Evolutionary conservation across 2,113 vertebrate species (phyloP).

Genomic region (Apistogramma diplotaenia): DNA sequence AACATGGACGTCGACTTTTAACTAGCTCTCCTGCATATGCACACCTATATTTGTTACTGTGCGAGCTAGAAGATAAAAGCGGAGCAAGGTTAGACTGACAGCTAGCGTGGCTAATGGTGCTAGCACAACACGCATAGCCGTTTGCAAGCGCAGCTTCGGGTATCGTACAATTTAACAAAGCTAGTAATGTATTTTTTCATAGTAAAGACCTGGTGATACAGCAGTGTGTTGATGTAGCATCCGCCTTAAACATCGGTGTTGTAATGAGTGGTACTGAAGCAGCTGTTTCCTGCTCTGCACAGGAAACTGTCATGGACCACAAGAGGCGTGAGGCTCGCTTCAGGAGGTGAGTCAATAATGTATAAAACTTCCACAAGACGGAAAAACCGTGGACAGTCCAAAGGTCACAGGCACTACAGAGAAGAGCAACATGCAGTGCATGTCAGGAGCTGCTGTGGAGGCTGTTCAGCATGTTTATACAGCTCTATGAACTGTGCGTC

Average conservation of each 20-base stretch:
- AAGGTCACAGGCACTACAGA: not conserved
- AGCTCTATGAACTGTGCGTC: not conserved
- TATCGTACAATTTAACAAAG: not conserved
- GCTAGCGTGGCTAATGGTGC: not conserved
- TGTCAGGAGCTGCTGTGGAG: not conserved
- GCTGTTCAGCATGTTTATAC: not conserved
- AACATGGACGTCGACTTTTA: not conserved
- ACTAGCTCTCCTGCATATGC: not conserved
- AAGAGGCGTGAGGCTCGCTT: slow-evolving; percentile 66
- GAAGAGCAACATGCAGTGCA: not conserved
- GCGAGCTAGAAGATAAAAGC: not conserved
- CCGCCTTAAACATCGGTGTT: not conserved
- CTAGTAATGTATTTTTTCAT: not conserved
- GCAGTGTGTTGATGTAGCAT: not conserved
- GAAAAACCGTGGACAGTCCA: not conserved
- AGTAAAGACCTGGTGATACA: not conserved
- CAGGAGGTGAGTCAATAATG: slow-evolving; percentile 68
- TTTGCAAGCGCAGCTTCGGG: not conserved
- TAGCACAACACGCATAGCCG: not conserved
- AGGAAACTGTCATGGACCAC: slow-evolving; percentile 76
- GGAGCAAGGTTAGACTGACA: slow-evolving; percentile 54
- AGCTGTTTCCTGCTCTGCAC: not conserved
- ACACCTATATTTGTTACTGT: rapidly evolving
- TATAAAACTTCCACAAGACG: not conserved
- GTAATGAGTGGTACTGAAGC: not conserved